Base-by-base conservation (phyloP, 2,888 invertebrate species). In the Gortyna flavago region DNA sequence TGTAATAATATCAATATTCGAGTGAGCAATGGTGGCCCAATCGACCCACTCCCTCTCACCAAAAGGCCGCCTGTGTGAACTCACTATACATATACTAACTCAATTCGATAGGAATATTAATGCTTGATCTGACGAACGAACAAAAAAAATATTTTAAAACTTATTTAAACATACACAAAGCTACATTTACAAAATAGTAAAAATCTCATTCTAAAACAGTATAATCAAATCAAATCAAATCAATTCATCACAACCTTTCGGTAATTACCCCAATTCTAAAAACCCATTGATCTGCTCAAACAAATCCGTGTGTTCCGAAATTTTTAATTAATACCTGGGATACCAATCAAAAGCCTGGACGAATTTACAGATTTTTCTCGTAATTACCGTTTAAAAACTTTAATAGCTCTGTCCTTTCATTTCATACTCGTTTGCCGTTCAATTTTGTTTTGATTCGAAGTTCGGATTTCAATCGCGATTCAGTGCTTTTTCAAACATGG, bases 241-340 rank as follows among this genome's bases (percentile, higher is more conserved):
- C n/a, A n/a, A n/a, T n/a, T n/a, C 38, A 57, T 44, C 4, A 38
- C 51, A n/a, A 54, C 16, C n/a, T 8, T 41, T 41, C 2, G 8
- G 2, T 59, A 61, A 70, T 29, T 38, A 69, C 38, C 25, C 57
- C n/a, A 72, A 72, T 62, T 35, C 66, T 29, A 64, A 78, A 78
- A 78, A 44, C 51, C 16, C 57, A 59, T 79, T 79, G 44, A 54
- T 54, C 44, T 48, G 54, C 25, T 66, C 72, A 75, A 72, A 78
- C 59, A 72, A 61, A 41, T 21, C 35, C 21, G 48, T 77, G 41
- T 72, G 29, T 62, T 73, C 59, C 21, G 35, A 62, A 44, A 48
- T 67, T 77, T 81, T 84, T 76, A 75, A 84, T 84, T 65, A 80
- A 84, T 81, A 67, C n/a, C 67, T 71, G 71, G 29, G 6, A 32